Evolutionary conservation across 2,888 invertebrate species (phyloP).

Genomic region (Gymnosoma rotundatum): DNA sequence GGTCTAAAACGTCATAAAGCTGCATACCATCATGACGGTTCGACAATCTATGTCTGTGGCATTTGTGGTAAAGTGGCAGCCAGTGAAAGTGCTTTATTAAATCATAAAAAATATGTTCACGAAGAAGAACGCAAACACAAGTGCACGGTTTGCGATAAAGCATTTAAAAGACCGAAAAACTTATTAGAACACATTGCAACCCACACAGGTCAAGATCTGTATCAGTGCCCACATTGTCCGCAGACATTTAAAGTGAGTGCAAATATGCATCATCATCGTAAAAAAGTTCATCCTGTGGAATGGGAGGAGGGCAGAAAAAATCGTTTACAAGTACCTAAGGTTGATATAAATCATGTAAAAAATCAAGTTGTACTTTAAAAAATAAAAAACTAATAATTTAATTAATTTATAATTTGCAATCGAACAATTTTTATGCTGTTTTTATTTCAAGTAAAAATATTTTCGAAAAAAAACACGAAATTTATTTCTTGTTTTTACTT

Average conservation of each 20-base stretch:
- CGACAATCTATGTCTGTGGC: constrained; percentile 40
- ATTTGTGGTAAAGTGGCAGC: constrained; percentile 35
- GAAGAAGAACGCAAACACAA: constrained; percentile 39
- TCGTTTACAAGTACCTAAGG: constrained; percentile 37
- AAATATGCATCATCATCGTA: constrained; percentile 69
- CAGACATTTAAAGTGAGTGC: constrained; percentile 67
- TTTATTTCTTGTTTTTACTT: no score
- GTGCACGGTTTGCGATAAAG: constrained; percentile 45
- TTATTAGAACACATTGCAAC: constrained; percentile 66
- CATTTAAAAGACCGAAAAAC: constrained; percentile 33
- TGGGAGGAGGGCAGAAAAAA: constrained; percentile 53
- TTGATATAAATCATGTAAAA: constrained; percentile 34
- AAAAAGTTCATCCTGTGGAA: constrained; percentile 66
- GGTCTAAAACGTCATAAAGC: constrained; percentile 31
- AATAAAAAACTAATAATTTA: constrained; percentile 3
- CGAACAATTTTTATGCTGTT: no score
- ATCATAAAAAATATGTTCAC: constrained; percentile 48
- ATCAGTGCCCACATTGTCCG: constrained; percentile 67
- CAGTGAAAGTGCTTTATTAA: constrained; percentile 24
- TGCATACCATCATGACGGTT: constrained; percentile 39
- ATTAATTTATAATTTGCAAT: no score
- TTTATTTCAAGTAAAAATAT: no score
- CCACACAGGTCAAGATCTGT: constrained; percentile 65
- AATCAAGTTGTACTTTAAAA: constrained; percentile 38
- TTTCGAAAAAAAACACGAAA: no score